phyloP scores from a whole-genome alignment of 2,888 invertebrate species.

The Acanthosepion esculentum region DNA sequence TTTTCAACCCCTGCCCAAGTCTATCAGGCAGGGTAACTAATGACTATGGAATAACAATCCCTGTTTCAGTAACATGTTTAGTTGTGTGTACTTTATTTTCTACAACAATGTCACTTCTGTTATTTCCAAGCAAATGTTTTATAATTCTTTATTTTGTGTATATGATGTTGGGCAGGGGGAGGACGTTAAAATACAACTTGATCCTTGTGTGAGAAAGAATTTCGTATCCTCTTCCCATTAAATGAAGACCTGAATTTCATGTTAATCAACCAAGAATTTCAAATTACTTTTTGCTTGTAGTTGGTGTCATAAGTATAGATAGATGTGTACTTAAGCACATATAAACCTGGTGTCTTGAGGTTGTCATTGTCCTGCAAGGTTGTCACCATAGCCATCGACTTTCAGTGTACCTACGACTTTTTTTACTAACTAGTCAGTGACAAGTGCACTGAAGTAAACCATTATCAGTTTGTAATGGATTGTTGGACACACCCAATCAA shows the following conservation, averaged over 20 bases:
- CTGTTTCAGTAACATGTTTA: background rate
- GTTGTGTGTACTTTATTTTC: background rate
- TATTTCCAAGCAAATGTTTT: background rate
- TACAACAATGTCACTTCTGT: background rate
- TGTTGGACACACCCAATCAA: background rate
- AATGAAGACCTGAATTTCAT: background rate
- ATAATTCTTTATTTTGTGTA: background rate
- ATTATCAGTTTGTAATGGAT: background rate
- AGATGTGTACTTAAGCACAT: background rate
- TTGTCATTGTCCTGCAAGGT: background rate
- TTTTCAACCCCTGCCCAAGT: background rate
- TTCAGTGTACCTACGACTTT: background rate
- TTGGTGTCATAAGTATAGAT: background rate
- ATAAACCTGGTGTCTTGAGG: background rate
- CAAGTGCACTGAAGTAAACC: background rate
- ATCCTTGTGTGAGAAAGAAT: background rate
- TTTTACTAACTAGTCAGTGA: background rate
- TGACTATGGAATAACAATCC: conserved; percentile 12
- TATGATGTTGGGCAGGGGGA: background rate
- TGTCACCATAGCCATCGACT: background rate
- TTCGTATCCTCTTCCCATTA: background rate
- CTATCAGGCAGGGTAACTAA: background rate
- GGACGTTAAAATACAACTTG: background rate
- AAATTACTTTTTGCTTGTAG: conserved; percentile 7
- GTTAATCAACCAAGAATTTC: background rate